phyloP scores from a whole-genome alignment of 2,888 invertebrate genomes.

The Margaritifera margaritifera region DNA sequence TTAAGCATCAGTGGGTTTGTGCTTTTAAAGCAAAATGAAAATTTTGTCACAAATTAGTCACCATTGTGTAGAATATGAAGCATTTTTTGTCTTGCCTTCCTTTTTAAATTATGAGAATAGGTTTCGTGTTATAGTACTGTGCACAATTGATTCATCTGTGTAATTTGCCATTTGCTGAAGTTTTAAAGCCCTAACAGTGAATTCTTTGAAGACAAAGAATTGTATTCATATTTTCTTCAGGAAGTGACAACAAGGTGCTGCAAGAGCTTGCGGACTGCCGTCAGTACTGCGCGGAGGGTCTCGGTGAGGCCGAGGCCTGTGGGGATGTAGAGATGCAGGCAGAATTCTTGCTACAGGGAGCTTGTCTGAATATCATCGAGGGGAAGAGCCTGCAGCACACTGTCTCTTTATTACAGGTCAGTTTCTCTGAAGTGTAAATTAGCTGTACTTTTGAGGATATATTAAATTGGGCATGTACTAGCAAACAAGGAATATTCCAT shows the following conservation, averaged over 20 bases:
- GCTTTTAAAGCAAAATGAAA: too few relatives aligned
- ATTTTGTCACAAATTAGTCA: too few relatives aligned
- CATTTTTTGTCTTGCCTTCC: background rate
- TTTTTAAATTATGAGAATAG: too few relatives aligned
- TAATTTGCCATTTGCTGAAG: too few relatives aligned
- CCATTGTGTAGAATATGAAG: background rate
- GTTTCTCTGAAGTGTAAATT: background rate
- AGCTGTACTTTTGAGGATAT: background rate
- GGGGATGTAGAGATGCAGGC: conserved; percentile 69
- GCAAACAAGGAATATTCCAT: too few relatives aligned
- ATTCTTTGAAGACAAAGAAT: conserved; percentile 1
- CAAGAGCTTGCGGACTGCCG: conserved; percentile 69
- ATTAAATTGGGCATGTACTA: too few relatives aligned
- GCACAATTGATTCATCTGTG: too few relatives aligned
- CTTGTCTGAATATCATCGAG: conserved; percentile 65
- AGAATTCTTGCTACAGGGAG: conserved; percentile 65
- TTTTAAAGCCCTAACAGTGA: too few relatives aligned
- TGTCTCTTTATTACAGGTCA: conserved; percentile 61
- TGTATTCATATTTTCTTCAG: conserved; percentile 13
- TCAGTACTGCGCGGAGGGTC: conserved; percentile 68
- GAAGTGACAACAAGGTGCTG: conserved; percentile 61
- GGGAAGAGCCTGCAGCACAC: conserved; percentile 65
- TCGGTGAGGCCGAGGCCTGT: conserved; percentile 68
- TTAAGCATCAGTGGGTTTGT: too few relatives aligned
- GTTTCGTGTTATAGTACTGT: too few relatives aligned